phyloP scores from a whole-genome alignment of 2,888 invertebrate genomes.

The Pollenia griseotomentosa region DNA sequence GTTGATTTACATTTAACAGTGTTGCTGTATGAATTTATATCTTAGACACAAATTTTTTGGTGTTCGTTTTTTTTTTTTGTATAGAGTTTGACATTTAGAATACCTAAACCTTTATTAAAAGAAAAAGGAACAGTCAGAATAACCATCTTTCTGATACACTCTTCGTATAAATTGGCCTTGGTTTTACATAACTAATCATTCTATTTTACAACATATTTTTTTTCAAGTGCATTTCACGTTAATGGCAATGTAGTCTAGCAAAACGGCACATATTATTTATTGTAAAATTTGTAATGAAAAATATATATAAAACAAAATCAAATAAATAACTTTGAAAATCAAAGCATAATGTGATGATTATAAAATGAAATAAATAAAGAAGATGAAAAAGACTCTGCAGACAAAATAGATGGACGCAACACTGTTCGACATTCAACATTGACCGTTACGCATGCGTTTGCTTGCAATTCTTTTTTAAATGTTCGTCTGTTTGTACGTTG shows the following conservation, averaged over 20 bases:
- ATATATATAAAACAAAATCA: slow-evolving; percentile 34
- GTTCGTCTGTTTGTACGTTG: slow-evolving; percentile 42
- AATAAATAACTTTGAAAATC: slow-evolving; percentile 55
- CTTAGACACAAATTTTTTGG: too few relatives aligned
- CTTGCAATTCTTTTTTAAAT: slow-evolving; percentile 26
- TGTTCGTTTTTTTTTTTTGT: too few relatives aligned
- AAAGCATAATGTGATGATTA: slow-evolving; percentile 46
- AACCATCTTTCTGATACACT: too few relatives aligned
- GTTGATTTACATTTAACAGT: too few relatives aligned
- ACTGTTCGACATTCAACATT: slow-evolving; percentile 68
- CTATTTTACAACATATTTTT: neutral
- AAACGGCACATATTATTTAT: slow-evolving; percentile 39
- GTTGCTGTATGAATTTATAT: too few relatives aligned
- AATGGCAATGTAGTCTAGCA: neutral
- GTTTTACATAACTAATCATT: too few relatives aligned
- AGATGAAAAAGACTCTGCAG: slow-evolving; percentile 3
- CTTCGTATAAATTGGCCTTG: too few relatives aligned
- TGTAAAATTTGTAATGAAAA: slow-evolving; percentile 15
- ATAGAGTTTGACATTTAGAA: too few relatives aligned
- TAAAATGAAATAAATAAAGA: slow-evolving; percentile 34
- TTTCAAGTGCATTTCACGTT: slow-evolving; percentile 15
- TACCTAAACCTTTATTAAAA: too few relatives aligned
- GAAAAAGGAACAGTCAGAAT: too few relatives aligned
- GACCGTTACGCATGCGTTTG: slow-evolving; percentile 65
- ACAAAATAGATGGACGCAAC: slow-evolving; percentile 11